Conservation (phyloP, 37 sponge, comb jelly and placozoan genomes). For the Eunapius fragilis region DNA sequence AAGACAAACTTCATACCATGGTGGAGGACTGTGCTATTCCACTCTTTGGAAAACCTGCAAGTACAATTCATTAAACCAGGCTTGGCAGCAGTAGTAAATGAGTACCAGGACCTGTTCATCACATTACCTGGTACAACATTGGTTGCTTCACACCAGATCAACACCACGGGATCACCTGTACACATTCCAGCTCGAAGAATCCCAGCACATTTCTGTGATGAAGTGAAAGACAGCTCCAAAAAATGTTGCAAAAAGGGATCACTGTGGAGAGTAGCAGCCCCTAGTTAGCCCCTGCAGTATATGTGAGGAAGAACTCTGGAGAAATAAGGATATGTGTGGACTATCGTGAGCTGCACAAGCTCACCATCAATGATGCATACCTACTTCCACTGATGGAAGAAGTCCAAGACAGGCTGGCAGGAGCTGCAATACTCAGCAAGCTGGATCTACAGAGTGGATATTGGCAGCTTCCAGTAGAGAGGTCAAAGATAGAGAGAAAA, state of each 20-base stretch:
- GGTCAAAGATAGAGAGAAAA: constrained; percentile 36
- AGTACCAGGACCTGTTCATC: constrained; percentile 34
- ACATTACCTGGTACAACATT: constrained; percentile 46
- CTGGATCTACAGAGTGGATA: constrained; percentile 68
- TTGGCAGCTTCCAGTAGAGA: constrained; percentile 70
- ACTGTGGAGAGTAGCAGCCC: constrained; percentile 62
- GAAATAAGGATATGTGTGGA: constrained; percentile 59
- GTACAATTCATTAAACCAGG: not conserved
- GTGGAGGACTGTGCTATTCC: constrained; percentile 53
- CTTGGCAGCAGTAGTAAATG: constrained; percentile 15
- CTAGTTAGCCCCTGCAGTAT: constrained; percentile 75
- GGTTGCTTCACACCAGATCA: constrained; percentile 28
- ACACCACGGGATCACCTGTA: constrained; percentile 36
- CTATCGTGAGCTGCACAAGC: constrained; percentile 65
- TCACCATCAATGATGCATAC: constrained; percentile 53
- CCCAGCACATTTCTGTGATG: constrained; percentile 53
- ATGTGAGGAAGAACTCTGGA: constrained; percentile 58
- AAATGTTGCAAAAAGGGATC: constrained; percentile 70
- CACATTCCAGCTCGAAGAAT: constrained; percentile 47
- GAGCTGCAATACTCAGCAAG: constrained; percentile 48
- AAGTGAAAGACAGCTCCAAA: constrained; percentile 47
- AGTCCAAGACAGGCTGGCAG: constrained; percentile 58
- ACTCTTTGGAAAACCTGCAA: constrained; percentile 7
- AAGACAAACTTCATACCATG: not conserved
- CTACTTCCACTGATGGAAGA: constrained; percentile 63